These are phyloP conservation scores for Larimichthys polyactis DNA, from an alignment of 2,113 vertebrate species.

Conservation along the genomic window DNA sequence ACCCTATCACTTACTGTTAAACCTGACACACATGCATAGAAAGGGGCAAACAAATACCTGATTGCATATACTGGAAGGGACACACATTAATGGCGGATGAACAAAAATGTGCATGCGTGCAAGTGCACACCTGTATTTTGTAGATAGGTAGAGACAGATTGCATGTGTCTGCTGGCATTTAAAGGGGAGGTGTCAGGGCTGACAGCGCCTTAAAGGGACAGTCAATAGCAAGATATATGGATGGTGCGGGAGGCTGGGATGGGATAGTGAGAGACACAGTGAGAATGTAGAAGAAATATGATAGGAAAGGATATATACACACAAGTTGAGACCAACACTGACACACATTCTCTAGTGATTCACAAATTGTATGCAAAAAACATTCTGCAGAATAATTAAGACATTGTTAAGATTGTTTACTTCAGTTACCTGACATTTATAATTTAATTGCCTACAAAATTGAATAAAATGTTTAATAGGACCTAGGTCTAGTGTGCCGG, in stretches of 20 bases:
- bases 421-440: background rate
- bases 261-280: conserved; percentile 17
- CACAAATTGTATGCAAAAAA: background rate
- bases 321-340: background rate
- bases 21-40: conserved; percentile 56
- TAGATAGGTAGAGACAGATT: conserved; percentile 76
- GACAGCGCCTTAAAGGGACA: conserved; percentile 77
- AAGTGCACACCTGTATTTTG: conserved; percentile 62
- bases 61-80: conserved; percentile 28
- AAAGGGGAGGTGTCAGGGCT: conserved; percentile 73
- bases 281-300: conserved; percentile 44
- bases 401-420: background rate
- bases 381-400: background rate
- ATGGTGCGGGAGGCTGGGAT: conserved; percentile 40
- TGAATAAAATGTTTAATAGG: background rate
- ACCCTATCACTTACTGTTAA: conserved; percentile 74
- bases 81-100: conserved; percentile 13
- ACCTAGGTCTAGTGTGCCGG: background rate
- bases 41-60: conserved; percentile 48
- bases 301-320: background rate
- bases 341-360: background rate
- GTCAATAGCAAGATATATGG: conserved; percentile 74
- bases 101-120: conserved; percentile 30
- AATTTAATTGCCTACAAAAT: background rate
- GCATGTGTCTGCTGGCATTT: conserved; percentile 72